phyloP scores from a whole-genome alignment of 2,888 invertebrate genomes.

The Diadegma fenestrale region DNA sequence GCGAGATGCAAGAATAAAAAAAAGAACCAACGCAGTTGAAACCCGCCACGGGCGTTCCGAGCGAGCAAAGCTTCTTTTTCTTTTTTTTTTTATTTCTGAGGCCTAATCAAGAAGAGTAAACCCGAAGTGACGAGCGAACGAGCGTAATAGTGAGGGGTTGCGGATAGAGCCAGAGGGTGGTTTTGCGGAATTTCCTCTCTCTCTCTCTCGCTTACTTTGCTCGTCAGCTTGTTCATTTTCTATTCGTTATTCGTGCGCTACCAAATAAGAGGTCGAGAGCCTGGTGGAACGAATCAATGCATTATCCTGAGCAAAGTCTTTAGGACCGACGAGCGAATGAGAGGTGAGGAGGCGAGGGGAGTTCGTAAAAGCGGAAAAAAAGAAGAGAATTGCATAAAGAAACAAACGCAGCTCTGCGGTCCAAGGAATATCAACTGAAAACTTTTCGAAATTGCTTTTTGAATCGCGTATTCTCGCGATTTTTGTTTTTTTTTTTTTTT shows the following conservation, averaged over 20 bases:
- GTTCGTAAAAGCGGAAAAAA: slow-evolving; percentile 17
- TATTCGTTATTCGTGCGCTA: slow-evolving; percentile 31
- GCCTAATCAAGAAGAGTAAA: slow-evolving; percentile 85
- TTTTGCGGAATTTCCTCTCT: slow-evolving; percentile 22
- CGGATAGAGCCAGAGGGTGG: slow-evolving; percentile 67
- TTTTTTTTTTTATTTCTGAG: slow-evolving; percentile 78
- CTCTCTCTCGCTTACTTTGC: not conserved
- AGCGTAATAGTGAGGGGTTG: slow-evolving; percentile 67
- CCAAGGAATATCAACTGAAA: slow-evolving; percentile 2
- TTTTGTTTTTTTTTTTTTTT: not conserved
- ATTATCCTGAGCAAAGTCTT: slow-evolving; percentile 76
- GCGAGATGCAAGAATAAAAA: not conserved
- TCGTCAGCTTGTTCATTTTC: slow-evolving; percentile 36
- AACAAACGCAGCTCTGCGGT: not conserved
- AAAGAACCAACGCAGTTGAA: slow-evolving; percentile 14
- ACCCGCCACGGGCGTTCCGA: slow-evolving; percentile 57
- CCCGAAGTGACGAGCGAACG: slow-evolving; percentile 78
- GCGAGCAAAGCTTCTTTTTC: slow-evolving; percentile 71
- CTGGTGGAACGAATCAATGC: slow-evolving; percentile 79
- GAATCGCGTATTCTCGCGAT: no score
- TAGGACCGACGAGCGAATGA: slow-evolving; percentile 35
- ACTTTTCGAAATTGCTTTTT: slow-evolving; percentile 12
- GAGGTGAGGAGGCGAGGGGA: slow-evolving; percentile 20
- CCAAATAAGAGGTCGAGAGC: slow-evolving; percentile 75
- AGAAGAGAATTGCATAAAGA: slow-evolving; percentile 46